Evolutionary conservation across 2,797 vertebrate genomes (phyloP).

Genomic region (Intellagama lesueurii): DNA sequence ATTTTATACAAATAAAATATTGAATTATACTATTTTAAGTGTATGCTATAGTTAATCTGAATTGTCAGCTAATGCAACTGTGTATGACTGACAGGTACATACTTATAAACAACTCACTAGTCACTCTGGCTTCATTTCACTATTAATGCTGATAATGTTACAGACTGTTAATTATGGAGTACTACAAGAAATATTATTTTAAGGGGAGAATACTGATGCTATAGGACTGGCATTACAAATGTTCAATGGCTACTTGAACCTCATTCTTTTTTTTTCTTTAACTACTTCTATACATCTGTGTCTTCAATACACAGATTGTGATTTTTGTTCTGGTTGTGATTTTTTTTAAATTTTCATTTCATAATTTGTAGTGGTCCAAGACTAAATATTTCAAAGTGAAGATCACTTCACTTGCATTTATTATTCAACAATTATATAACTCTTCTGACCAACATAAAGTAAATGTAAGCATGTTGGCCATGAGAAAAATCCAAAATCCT

Average conservation of each 20-base stretch:
- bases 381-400: background rate
- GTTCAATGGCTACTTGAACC: background rate
- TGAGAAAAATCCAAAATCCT: background rate
- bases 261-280: background rate
- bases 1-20: background rate
- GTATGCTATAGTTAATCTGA: constrained; percentile 5
- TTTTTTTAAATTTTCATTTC: constrained; percentile 13
- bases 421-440: background rate
- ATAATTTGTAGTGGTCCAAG: constrained; percentile 14
- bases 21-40: constrained; percentile 12
- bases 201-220: constrained; percentile 2
- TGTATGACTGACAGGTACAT: background rate
- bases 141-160: background rate
- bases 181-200: constrained; percentile 27
- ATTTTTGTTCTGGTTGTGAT: background rate
- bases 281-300: background rate
- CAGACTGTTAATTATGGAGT: background rate
- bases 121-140: background rate
- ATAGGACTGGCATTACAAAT: background rate
- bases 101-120: background rate
- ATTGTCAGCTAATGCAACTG: constrained; percentile 20
- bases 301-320: background rate
- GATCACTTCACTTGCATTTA: background rate
- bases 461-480: background rate
- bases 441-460: background rate